A percentile compares a stretch with the other conserved stretches of the same genome.
Conservation (phyloP, 1,140 invertebrate genomes). For the Hypsibius dujardini region DNA sequence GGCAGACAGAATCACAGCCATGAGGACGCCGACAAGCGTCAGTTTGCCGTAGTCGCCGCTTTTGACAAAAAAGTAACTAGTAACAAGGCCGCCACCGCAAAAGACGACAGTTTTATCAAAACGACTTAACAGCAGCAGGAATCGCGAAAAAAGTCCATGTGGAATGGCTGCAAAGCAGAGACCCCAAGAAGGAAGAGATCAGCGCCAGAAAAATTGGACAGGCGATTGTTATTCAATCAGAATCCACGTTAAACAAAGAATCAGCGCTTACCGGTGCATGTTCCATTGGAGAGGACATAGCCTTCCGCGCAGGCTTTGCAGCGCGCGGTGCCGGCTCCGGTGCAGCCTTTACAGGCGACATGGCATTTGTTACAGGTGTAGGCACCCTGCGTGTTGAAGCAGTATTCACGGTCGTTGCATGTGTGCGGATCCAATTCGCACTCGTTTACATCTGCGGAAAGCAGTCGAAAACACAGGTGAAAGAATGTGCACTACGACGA, state of each 20-base stretch:
- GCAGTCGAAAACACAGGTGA: slow-evolving; percentile 21
- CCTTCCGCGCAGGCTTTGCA: slow-evolving; percentile 1
- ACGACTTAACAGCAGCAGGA: neutral
- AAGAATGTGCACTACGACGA: neutral
- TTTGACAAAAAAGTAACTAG: slow-evolving; percentile 9
- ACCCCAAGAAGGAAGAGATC: slow-evolving; percentile 6
- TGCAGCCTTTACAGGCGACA: slow-evolving; percentile 16
- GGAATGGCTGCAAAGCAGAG: slow-evolving; percentile 15
- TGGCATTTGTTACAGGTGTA: slow-evolving; percentile 48
- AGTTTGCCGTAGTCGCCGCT: slow-evolving; percentile 6
- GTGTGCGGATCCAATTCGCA: slow-evolving; percentile 43
- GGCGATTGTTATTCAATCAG: neutral
- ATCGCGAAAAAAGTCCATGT: neutral
- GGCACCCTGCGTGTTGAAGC: slow-evolving; percentile 75
- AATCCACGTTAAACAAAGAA: neutral
- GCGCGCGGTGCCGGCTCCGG: neutral
- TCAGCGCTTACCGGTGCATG: slow-evolving; percentile 2
- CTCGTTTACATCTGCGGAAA: slow-evolving; percentile 63
- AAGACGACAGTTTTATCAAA: slow-evolving; percentile 13
- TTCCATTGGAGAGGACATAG: neutral
- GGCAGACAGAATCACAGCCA: slow-evolving; percentile 9
- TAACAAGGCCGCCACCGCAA: slow-evolving; percentile 8
- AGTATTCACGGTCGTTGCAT: slow-evolving; percentile 64
- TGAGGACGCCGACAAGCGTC: neutral
- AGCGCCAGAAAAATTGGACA: neutral